Evolutionary conservation across 2,113 vertebrate species (phyloP).

Genomic region (Onychostruthus taczanowskii): DNA sequence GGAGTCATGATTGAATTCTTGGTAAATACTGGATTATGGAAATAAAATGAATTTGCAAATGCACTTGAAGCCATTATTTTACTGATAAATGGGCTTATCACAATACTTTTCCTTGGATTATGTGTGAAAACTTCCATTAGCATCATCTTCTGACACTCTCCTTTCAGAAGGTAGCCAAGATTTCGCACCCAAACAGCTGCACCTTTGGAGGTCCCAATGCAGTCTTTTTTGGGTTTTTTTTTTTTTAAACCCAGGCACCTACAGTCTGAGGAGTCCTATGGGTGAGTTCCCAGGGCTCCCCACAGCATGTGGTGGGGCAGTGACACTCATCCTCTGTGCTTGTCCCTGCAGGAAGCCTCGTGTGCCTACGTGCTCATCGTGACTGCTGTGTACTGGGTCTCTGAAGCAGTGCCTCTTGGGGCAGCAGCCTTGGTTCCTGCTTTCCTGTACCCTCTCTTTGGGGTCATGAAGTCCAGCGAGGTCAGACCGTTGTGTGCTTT

Average conservation of each 20-base stretch:
- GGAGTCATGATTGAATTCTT: neutral
- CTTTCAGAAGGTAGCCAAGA: neutral
- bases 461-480: constrained; percentile 96
- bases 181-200: neutral
- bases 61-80: neutral
- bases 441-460: constrained; percentile 95
- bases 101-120: neutral
- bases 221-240: neutral
- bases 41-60: neutral
- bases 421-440: constrained; percentile 95
- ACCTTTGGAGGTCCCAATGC: neutral
- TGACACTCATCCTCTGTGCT: neutral
- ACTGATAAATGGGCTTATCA: neutral
- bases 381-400: constrained; percentile 94
- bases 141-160: neutral
- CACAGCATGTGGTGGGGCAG: neutral
- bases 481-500: constrained; percentile 67
- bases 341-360: constrained; percentile 82
- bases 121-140: neutral
- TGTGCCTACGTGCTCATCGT: constrained; percentile 95
- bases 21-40: neutral
- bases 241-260: neutral
- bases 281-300: neutral
- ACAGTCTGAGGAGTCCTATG: neutral
- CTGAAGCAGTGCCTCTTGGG: constrained; percentile 92